phyloP scores from a whole-genome alignment of 1,140 invertebrate species.

The Temnothorax longispinosus region DNA sequence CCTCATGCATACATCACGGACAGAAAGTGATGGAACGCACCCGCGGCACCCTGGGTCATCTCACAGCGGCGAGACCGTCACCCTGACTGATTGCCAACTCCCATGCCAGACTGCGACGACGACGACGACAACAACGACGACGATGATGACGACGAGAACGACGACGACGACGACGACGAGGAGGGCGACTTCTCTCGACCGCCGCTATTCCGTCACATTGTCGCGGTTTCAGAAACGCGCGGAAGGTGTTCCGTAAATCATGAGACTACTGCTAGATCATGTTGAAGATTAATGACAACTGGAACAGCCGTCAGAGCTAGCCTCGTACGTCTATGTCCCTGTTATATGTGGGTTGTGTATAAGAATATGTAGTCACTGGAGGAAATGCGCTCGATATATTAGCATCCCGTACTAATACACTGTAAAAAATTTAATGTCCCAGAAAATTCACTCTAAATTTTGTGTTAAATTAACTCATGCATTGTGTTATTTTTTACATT shows the following conservation, averaged over 20 bases:
- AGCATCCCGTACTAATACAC: neutral
- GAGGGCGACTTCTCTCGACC: conserved; percentile 55
- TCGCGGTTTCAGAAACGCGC: conserved; percentile 49
- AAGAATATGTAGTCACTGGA: neutral
- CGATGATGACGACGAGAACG: neutral
- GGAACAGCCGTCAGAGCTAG: conserved; percentile 37
- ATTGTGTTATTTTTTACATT: no score
- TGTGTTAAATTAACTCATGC: no score
- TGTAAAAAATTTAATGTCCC: no score
- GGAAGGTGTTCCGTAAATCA: conserved; percentile 57
- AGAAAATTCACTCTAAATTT: no score
- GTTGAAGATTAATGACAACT: conserved; percentile 66
- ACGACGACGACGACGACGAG: conserved; percentile 11
- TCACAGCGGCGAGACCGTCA: conserved; percentile 71
- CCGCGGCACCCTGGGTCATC: conserved; percentile 76
- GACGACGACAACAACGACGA: conserved; percentile 2
- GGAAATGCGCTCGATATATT: neutral
- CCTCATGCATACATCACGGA: conserved; percentile 83
- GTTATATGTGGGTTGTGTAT: neutral
- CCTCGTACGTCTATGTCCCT: conserved; percentile 39
- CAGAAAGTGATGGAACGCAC: conserved; percentile 80
- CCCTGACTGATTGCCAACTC: conserved; percentile 84
- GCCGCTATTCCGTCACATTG: conserved; percentile 47
- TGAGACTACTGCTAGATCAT: conserved; percentile 34
- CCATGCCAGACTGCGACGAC: conserved; percentile 69